Conservation (phyloP, 92 coral and sea anemone species). For the Paramuricea clavata region DNA sequence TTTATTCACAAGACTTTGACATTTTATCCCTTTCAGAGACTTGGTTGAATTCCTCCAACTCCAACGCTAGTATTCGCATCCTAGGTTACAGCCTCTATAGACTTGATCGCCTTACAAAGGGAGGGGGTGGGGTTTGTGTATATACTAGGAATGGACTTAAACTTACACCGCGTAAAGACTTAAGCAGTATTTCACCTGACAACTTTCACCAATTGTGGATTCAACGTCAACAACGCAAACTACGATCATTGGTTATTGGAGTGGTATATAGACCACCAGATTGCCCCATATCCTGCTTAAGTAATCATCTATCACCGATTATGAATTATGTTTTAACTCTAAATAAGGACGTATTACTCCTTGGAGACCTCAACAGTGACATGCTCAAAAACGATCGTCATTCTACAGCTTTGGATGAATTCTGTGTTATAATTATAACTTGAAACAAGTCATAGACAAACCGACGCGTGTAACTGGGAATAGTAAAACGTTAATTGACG, state of each 20-base stretch:
- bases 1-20: constrained; percentile 50
- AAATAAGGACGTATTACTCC: too few species aligned
- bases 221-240: constrained; percentile 9
- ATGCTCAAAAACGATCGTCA: neutral
- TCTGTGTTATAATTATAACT: neutral
- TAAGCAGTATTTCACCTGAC: constrained; percentile 34
- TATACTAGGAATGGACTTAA: constrained; percentile 27
- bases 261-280: constrained; percentile 45
- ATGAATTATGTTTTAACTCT: neutral
- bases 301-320: neutral
- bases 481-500: neutral
- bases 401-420: neutral
- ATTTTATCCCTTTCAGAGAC: constrained; percentile 38
- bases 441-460: neutral
- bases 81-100: constrained; percentile 20
- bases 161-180: constrained; percentile 38
- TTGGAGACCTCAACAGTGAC: neutral
- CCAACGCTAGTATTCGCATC: constrained; percentile 40
- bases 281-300: constrained; percentile 28
- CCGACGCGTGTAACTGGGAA: neutral
- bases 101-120: constrained; percentile 37
- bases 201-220: constrained; percentile 50
- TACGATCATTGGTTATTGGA: constrained; percentile 39
- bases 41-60: constrained; percentile 42
- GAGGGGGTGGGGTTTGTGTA: constrained; percentile 36